Percentiles rank a stretch among this genome's conserved stretches.
Conservation (phyloP, 2,888 invertebrate species). For the Neuroscelio doddi region DNA sequence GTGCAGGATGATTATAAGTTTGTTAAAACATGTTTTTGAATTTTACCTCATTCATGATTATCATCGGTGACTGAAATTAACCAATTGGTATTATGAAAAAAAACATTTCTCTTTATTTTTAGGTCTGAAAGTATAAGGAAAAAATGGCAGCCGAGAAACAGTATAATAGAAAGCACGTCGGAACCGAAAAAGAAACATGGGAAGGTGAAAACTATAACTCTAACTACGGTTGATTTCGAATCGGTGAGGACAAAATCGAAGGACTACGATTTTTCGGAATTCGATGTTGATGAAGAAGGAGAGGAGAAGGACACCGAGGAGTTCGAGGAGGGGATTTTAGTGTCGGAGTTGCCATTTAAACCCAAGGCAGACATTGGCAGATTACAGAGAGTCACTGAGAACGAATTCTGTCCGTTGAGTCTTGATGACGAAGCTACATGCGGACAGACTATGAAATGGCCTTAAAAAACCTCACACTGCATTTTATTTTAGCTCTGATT, state of each 20-base stretch:
- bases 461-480: constrained; percentile 32
- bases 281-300: constrained; percentile 52
- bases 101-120: too few species aligned
- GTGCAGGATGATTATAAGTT: too few species aligned
- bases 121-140: too few species aligned
- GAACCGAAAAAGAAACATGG: constrained; percentile 34
- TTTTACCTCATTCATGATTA: too few species aligned
- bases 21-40: too few species aligned
- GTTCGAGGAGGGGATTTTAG: constrained; percentile 52
- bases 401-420: constrained; percentile 67
- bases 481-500: neutral
- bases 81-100: constrained; percentile 11
- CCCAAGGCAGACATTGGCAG: constrained; percentile 64
- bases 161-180: neutral
- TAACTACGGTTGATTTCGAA: constrained; percentile 58
- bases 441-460: constrained; percentile 58
- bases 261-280: constrained; percentile 65
- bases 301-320: constrained; percentile 13
- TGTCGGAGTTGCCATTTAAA: constrained; percentile 62
- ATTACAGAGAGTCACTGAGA: constrained; percentile 61
- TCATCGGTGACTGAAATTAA: too few species aligned
- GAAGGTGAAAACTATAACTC: constrained; percentile 51
- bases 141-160: too few species aligned
- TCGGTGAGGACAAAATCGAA: constrained; percentile 28
- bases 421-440: constrained; percentile 63